A percentile compares a stretch with the other conserved stretches of the same genome.
Evolutionary conservation across 2,888 invertebrate species (phyloP).

Genomic region (Drosophila birchii): DNA sequence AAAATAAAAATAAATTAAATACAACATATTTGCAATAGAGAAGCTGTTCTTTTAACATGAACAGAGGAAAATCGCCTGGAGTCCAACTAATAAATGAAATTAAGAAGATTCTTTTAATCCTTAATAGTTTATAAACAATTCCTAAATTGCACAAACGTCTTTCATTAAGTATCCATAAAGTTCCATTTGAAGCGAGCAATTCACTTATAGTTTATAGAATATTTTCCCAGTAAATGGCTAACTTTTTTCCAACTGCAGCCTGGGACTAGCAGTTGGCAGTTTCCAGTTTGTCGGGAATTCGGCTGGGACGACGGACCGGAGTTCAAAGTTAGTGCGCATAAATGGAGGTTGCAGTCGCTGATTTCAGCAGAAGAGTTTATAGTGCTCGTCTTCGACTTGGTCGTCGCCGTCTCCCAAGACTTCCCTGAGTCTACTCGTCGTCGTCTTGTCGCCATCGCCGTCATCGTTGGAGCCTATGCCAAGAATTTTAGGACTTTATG

Average conservation of each 20-base stretch:
- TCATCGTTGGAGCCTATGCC: conserved; percentile 44
- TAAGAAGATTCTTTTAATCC: background rate
- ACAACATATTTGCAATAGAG: background rate
- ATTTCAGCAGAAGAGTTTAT: conserved; percentile 51
- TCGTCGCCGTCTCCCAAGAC: conserved; percentile 28
- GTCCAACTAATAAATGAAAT: background rate
- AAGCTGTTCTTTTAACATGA: background rate
- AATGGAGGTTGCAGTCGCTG: conserved; percentile 55
- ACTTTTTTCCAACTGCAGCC: conserved; percentile 29
- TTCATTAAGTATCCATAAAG: background rate
- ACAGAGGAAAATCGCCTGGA: background rate
- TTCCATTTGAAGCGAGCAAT: background rate
- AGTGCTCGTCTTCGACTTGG: conserved; percentile 46
- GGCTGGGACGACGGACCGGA: conserved; percentile 41
- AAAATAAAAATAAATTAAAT: no score
- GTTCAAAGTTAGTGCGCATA: conserved; percentile 60
- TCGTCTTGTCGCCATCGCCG: conserved; percentile 54
- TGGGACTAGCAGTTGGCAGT: conserved; percentile 42
- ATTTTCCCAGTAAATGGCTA: background rate
- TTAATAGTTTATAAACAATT: conserved; percentile 1
- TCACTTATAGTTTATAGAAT: conserved; percentile 6
- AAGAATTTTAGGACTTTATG: conserved; percentile 57
- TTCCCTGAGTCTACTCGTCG: conserved; percentile 20
- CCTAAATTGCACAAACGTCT: background rate
- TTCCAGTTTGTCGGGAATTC: conserved; percentile 54